Conservation (phyloP, 2,113 vertebrate species). For the Gadus chalcogrammus region DNA sequence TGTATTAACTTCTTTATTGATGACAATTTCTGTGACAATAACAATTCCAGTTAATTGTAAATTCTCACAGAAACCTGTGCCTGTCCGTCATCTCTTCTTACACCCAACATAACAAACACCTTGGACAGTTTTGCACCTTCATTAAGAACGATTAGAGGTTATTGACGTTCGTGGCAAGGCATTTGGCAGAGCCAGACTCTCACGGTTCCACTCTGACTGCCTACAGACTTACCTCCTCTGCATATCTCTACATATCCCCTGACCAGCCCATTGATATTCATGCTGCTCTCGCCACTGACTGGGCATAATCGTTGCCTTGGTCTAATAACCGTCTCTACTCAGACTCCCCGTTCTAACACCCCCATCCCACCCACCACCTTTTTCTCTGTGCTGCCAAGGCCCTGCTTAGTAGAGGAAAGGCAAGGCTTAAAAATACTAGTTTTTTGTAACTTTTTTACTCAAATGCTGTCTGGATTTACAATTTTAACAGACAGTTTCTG, state of each 20-base stretch:
- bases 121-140: slow-evolving; percentile 14
- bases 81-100: neutral
- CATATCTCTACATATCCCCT: slow-evolving; percentile 24
- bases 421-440: too few species aligned
- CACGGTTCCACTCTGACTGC: slow-evolving; percentile 8
- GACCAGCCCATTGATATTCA: slow-evolving; percentile 25
- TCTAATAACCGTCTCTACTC: slow-evolving; percentile 25
- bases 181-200: slow-evolving; percentile 22
- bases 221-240: slow-evolving; percentile 34
- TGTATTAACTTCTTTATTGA: too few species aligned
- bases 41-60: too few species aligned
- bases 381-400: too few species aligned
- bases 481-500: too few species aligned
- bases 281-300: slow-evolving; percentile 17
- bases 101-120: slow-evolving; percentile 2
- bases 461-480: too few species aligned
- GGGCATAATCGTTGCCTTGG: slow-evolving; percentile 23
- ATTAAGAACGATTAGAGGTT: slow-evolving; percentile 20
- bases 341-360: neutral
- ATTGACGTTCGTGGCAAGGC: neutral
- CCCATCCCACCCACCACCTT: neutral
- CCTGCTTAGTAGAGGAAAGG: too few species aligned
- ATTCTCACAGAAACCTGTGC: neutral
- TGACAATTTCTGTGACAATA: too few species aligned
- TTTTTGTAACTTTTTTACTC: too few species aligned